A percentile compares a stretch with the other conserved stretches of the same genome.
These are phyloP conservation scores for Sinentomon sp. DNA, from an alignment of 2,888 invertebrate genomes.

Conservation along the genomic window DNA sequence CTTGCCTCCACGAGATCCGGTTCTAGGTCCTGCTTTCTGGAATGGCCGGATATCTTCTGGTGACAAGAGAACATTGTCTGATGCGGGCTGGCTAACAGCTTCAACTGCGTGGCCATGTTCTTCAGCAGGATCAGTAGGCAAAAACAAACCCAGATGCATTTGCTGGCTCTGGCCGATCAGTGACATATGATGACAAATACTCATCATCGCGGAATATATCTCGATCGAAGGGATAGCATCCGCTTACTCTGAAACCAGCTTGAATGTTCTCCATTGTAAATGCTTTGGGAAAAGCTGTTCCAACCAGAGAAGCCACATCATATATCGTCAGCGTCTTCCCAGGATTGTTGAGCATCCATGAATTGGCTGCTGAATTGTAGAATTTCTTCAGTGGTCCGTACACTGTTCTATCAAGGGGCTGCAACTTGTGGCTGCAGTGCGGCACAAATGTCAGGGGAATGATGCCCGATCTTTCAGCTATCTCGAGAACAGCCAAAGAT, in stretches of 20 bases:
- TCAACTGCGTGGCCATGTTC: too few relatives aligned
- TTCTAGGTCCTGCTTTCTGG: too few relatives aligned
- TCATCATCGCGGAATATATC: constrained; percentile 9
- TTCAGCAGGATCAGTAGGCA: too few relatives aligned
- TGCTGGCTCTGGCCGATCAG: too few relatives aligned
- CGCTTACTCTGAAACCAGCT: constrained; percentile 6
- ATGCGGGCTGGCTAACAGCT: too few relatives aligned
- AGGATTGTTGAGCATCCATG: constrained; percentile 10
- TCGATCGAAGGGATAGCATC: constrained; percentile 8
- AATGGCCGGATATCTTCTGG: too few relatives aligned
- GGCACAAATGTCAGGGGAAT: constrained; percentile 16
- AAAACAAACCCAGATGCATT: too few relatives aligned
- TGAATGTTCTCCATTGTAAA: constrained; percentile 8
- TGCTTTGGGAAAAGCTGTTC: constrained; percentile 6
- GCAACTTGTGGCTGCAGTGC: constrained; percentile 16
- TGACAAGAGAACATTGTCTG: too few relatives aligned
- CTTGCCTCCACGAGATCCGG: too few relatives aligned
- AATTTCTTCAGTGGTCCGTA: constrained; percentile 15
- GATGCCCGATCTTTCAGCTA: constrained; percentile 15
- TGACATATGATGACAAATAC: constrained; percentile 6
- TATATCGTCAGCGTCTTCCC: constrained; percentile 11
- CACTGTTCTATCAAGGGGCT: constrained; percentile 14
- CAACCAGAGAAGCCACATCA: constrained; percentile 5
- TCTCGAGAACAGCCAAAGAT: constrained; percentile 10
- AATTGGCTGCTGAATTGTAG: constrained; percentile 12